Percentiles rank a stretch among this genome's conserved stretches.
Conservation (phyloP, 2,113 vertebrate species). For the Circaetus cinerascens region DNA sequence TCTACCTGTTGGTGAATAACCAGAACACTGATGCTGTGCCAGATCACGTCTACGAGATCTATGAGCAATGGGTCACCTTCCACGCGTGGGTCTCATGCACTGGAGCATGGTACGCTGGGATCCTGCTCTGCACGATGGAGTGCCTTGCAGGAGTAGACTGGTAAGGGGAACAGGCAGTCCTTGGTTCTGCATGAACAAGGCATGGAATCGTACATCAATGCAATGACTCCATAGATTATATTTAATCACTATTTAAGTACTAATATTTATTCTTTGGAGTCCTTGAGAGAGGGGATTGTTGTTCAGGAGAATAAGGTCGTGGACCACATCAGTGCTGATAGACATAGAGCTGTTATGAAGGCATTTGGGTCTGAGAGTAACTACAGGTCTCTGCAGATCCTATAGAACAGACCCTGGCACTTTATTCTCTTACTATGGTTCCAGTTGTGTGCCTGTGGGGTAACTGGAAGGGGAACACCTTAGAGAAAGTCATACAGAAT, state of each 20-base stretch:
- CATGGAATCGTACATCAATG: background rate
- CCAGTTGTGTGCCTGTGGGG: too few relatives aligned
- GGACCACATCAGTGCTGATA: background rate
- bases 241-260: background rate
- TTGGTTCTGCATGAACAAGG: background rate
- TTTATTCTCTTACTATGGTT: background rate
- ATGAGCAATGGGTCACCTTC: background rate
- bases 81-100: accelerated
- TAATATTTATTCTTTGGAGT: background rate
- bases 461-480: background rate
- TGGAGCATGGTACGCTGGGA: background rate
- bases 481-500: background rate
- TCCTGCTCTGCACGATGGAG: background rate
- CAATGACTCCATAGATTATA: background rate
- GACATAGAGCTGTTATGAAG: background rate
- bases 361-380: background rate
- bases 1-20: background rate
- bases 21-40: background rate
- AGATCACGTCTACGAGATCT: background rate
- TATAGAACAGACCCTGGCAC: background rate
- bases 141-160: background rate
- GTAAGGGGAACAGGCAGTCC: background rate
- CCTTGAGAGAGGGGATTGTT: background rate
- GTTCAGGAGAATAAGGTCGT: background rate
- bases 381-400: background rate